Base-by-base conservation (phyloP, 2,797 vertebrate species). In the Euthynnus affinis region DNA sequence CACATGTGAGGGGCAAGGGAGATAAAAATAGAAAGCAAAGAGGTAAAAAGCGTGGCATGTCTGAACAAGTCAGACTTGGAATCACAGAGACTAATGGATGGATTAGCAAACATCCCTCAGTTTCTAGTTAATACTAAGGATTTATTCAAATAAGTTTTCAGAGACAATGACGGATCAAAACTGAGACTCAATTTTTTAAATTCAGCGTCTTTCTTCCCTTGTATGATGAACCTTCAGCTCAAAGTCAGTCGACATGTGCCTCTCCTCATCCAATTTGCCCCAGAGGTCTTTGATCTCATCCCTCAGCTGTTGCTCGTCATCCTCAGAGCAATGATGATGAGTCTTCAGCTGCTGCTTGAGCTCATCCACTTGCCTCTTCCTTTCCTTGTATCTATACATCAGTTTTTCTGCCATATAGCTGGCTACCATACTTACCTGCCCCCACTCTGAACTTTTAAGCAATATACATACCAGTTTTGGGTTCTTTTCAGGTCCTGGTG, bases 221-320 rank as follows among this genome's bases (percentile, higher is more conserved):
- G 14, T 10, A 25, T 29, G 8, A 60, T 49, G 5, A 71, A 29
- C 27, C 5, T 29, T 29, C 27, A 29, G 27, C 27, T 29, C 27
- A 29, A 29, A 29, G 27, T 29, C 27, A 29, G 27, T 29, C 5
- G 27, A 29, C 27, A 29, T 29, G 6, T 71, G 92, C 77, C 72
- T 95, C 80, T 96, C 96, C 73, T 95, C 90, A 66, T 93, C 91
- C 59, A 96, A 91, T 44, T 90, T 90, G 63, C 23, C 64, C 63
- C 88, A 89, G 40, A 94, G 81, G 44, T 84, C 68, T 72, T 93
- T 85, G n/a, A 89, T 93, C 87, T 96, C 93, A 18, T 89, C 87
- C 42, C 84, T 95, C 52, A 95, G 84, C 55, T 58, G 90, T 18
- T 93, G 92, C 14, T 90, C 89, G 80, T 92, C 93, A 52, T 95